Evolutionary conservation across 2,888 invertebrate genomes (phyloP).

Genomic region (Ommatoiulus sabulosus): DNA sequence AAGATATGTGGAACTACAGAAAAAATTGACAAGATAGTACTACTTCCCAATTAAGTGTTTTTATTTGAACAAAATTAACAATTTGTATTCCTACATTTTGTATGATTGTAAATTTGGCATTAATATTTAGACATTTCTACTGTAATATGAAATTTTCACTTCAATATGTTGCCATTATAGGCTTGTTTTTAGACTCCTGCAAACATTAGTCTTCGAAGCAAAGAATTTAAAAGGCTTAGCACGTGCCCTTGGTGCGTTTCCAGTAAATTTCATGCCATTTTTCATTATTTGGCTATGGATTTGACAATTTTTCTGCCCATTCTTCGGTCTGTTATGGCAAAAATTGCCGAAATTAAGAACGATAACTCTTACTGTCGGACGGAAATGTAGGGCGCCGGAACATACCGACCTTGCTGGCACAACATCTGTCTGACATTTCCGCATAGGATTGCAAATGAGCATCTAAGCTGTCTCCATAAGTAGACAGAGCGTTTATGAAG

Average conservation of each 20-base stretch:
- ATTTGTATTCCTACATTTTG: too few relatives aligned
- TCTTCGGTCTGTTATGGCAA: not conserved
- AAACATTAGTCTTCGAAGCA: too few relatives aligned
- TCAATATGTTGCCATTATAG: too few relatives aligned
- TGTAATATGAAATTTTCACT: too few relatives aligned
- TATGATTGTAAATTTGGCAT: too few relatives aligned
- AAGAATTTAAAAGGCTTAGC: too few relatives aligned
- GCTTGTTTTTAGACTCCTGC: too few relatives aligned
- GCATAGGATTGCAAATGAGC: constrained; percentile 7
- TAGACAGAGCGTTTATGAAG: constrained; percentile 22
- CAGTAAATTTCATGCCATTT: not conserved
- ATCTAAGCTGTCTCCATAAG: not conserved
- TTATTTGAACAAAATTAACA: too few relatives aligned
- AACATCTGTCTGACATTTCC: not conserved
- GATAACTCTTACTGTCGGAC: not conserved
- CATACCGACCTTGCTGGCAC: constrained; percentile 1
- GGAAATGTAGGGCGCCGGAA: constrained; percentile 24
- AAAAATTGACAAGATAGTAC: too few relatives aligned
- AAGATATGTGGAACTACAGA: too few relatives aligned
- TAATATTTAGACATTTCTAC: too few relatives aligned
- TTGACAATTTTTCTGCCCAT: not conserved
- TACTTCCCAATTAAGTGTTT: too few relatives aligned
- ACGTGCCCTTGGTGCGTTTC: not conserved
- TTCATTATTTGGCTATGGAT: not conserved
- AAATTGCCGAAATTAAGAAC: not conserved